Conservation (phyloP, 1,140 invertebrate species). For the Halotydeus destructor region DNA sequence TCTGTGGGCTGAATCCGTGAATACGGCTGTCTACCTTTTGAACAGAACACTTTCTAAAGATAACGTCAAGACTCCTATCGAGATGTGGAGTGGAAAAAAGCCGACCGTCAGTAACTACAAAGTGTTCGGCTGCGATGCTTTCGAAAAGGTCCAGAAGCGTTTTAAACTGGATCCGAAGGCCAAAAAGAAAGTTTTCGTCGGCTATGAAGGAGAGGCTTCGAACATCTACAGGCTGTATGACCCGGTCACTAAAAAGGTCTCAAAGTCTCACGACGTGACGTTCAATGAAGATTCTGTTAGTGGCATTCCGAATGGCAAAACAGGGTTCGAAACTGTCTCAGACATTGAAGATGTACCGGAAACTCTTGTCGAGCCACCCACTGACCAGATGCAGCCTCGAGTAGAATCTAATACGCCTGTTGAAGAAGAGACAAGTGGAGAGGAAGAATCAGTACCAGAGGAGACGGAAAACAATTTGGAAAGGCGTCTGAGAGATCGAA, state of each 20-base stretch:
- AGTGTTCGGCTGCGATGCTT: conserved; percentile 4
- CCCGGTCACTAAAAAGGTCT: background rate
- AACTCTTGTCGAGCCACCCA: background rate
- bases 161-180: conserved; percentile 16
- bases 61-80: conserved; percentile 12
- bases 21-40: conserved; percentile 15
- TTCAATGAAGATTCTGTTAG: background rate
- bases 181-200: conserved; percentile 13
- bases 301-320: no score
- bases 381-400: background rate
- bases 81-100: conserved; percentile 9
- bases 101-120: conserved; percentile 8
- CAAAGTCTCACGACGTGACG: background rate
- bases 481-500: no score
- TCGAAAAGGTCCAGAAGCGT: conserved; percentile 2
- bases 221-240: conserved; percentile 10
- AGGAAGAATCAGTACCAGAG: background rate
- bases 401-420: no score
- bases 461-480: background rate
- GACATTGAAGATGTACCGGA: background rate
- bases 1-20: conserved; percentile 18
- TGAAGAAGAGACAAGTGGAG: background rate
- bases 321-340: background rate
- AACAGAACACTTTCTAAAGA: conserved; percentile 7
- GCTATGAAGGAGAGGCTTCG: conserved; percentile 10